These are phyloP conservation scores for Orthosia cruda DNA, from an alignment of 2,888 invertebrate species.

Conservation along the genomic window DNA sequence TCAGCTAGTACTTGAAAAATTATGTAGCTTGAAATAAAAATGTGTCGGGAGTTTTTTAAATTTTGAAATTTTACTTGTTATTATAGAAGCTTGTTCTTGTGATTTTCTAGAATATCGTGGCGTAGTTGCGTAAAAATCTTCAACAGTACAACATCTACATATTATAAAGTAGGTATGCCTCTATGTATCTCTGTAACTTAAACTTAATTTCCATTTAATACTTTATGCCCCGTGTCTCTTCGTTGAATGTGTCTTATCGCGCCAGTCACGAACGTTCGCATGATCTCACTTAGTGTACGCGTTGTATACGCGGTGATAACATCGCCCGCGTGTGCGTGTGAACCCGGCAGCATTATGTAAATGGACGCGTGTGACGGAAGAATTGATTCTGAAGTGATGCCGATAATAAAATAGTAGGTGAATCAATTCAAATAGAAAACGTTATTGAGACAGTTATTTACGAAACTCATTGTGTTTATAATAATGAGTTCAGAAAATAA, in stretches of 20 bases:
- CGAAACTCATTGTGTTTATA: too few relatives aligned
- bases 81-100: too few relatives aligned
- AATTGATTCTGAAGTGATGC: background rate
- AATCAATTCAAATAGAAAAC: background rate
- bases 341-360: conserved; percentile 5
- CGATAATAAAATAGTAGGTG: background rate
- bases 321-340: conserved; percentile 3
- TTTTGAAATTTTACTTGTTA: too few relatives aligned
- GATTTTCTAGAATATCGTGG: too few relatives aligned
- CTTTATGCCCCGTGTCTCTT: background rate
- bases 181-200: background rate
- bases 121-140: too few relatives aligned
- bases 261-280: conserved; percentile 27
- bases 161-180: too few relatives aligned
- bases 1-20: too few relatives aligned
- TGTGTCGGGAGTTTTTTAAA: too few relatives aligned
- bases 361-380: conserved; percentile 3
- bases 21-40: too few relatives aligned
- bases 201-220: background rate
- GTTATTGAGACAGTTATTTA: background rate
- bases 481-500: too few relatives aligned
- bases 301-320: conserved; percentile 5
- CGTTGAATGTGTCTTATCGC: background rate
- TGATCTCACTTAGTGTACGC: conserved; percentile 1
- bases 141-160: too few relatives aligned